Base-by-base conservation (phyloP, 2,888 invertebrate species). In the Chrysolina americana region DNA sequence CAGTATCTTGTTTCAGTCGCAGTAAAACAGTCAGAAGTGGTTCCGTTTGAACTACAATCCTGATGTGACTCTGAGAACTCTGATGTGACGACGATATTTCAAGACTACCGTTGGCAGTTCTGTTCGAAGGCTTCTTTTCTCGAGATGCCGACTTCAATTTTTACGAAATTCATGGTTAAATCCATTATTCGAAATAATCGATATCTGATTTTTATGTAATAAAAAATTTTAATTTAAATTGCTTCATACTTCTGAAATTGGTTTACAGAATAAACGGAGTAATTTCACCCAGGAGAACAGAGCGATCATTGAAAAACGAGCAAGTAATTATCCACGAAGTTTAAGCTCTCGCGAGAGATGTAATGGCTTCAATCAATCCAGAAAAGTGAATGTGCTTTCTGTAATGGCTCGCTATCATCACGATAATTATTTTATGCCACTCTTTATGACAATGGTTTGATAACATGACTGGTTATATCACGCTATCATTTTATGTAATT, bases 341-440 rank as follows among this genome's bases (percentile, higher is more conserved):
- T 50, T n/a, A 50, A 59, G 15, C 59, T 28, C 59, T n/a, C 28
- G 28, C 15, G n/a, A 36, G n/a, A 68, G 48, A 68, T 68, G 59
- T 71, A 65, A 71, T 68, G 48, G 64, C 28, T 71, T 68, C 63
- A 74, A 71, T 65, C 71, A 71, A 48, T 63, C 64, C 53, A 70
- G 53, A 74, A 74, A 53, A 68, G 71, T 62, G 48, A 19, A 44
- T 63, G 68, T 56, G 65, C 28, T 70, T 56, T 64, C 48, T 19
- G 36, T 74, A 74, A 68, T 71, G 62, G 70, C 65, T 53, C 47
- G 53, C 47, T 44, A 68, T 64, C 63, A 63, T 50, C 64, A 72
- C 71, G 72, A 66, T 64, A 63, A 63, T 41, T 59, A 28, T 72
- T 68, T 63, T 48, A 72, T 63, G 28, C 59, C 15, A 36, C 28